phyloP scores from a whole-genome alignment of 2,888 invertebrate genomes.

The Phrixothrix hirtus region DNA sequence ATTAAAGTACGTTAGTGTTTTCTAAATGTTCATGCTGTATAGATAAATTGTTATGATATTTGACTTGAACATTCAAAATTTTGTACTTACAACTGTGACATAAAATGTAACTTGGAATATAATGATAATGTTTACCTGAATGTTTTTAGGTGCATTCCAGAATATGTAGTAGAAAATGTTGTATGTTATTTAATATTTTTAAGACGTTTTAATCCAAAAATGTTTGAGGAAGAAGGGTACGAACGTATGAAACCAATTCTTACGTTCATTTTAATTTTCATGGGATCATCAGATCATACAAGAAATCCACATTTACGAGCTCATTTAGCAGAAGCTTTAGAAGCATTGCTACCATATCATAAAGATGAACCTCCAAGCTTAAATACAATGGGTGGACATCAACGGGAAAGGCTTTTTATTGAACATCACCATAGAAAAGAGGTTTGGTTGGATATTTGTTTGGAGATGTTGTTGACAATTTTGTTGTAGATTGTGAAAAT shows the following conservation, averaged over 20 bases:
- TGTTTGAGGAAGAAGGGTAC: conserved; percentile 69
- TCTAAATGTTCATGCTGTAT: no score
- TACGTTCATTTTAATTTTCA: conserved; percentile 80
- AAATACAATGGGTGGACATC: conserved; percentile 60
- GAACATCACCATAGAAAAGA: conserved; percentile 74
- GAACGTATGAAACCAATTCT: conserved; percentile 70
- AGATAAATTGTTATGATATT: no score
- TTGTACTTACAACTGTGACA: no score
- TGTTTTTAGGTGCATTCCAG: conserved; percentile 76
- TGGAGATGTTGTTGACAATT: conserved; percentile 1
- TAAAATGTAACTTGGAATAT: no score
- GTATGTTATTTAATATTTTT: conserved; percentile 79
- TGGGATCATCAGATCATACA: conserved; percentile 77
- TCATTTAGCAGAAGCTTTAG: conserved; percentile 84
- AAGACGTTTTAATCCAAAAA: conserved; percentile 65
- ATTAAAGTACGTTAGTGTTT: conserved; percentile 60
- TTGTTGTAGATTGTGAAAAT: conserved; percentile 73
- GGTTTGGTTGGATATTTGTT: conserved; percentile 52
- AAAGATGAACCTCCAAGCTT: conserved; percentile 60
- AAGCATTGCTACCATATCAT: conserved; percentile 78
- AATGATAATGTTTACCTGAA: no score
- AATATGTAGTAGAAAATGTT: conserved; percentile 87
- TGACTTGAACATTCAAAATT: no score
- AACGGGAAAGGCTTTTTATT: conserved; percentile 74
- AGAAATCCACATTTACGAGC: conserved; percentile 93